Base-by-base conservation (phyloP, 2,113 vertebrate genomes). In the Cololabis saira region DNA sequence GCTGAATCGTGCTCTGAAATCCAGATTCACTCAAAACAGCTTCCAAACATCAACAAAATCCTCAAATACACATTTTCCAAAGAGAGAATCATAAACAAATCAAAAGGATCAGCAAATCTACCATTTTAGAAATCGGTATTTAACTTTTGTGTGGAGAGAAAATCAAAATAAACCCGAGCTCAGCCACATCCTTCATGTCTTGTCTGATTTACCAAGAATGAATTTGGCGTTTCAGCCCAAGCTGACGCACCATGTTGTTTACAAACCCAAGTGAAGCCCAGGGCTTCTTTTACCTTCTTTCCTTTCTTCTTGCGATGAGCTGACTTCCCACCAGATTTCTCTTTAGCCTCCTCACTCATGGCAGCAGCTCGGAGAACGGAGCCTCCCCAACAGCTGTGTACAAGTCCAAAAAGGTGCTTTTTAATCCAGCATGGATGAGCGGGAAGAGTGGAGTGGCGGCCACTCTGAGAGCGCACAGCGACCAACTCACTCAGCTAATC, bases 291-390 rank as follows among this genome's bases (percentile, higher is more conserved):
- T 91, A 92, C 91, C 91, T 92, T 92, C 78, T 91, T 91, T 16
- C 85, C 90, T 84, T 90, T 91, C 88, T 92, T 92, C 74, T 91
- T 92, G 40, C 88, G 90, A 60, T 87, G 84, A 71, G 83, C 49
- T 0, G 84, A 87, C 83, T 91, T 92, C 71, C 86, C 85, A 0
- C 70, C 14, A 42, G 85, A 43, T 67, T 86, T 92, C n/a, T 92
- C 90, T 81, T 89, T 90, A 61, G 74, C 87, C 76, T 91, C 91
- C 78, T 88, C 91, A 55, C 89, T 92, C 91, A 92, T 91, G 14
- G 71, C 81, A 55, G 76, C 85, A 65, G 83, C 80, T 69, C 81
- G 59, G 19, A 41, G 22, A 24, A 47, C 5, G 5, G 2, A 9
- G 33, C 10, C 61, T 43, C 76, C 61, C 63, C 61, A 75, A 80